Conservation (phyloP, 1,140 invertebrate genomes). For the Charaxes varanes region DNA sequence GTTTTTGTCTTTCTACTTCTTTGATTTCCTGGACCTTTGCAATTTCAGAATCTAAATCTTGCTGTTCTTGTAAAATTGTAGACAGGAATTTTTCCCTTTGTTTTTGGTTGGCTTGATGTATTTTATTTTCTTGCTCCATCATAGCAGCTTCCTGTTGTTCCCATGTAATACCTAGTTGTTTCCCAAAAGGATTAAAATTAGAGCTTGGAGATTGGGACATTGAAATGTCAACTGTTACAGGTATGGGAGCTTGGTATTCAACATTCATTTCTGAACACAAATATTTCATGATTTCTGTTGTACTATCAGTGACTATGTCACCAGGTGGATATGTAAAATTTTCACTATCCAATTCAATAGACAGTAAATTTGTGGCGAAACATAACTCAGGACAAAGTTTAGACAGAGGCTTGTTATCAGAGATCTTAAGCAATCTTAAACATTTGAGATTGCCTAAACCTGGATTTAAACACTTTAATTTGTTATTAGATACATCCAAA, state of each 20-base stretch:
- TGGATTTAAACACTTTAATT: slow-evolving; percentile 79
- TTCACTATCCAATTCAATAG: slow-evolving; percentile 77
- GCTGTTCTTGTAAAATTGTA: slow-evolving; percentile 77
- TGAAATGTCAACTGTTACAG: slow-evolving; percentile 25
- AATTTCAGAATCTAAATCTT: slow-evolving; percentile 78
- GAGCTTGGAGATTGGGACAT: slow-evolving; percentile 26
- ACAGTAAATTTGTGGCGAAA: slow-evolving; percentile 73
- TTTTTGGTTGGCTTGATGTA: slow-evolving; percentile 61
- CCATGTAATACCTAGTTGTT: slow-evolving; percentile 46
- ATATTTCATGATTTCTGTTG: slow-evolving; percentile 80
- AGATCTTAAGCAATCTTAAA: slow-evolving; percentile 75
- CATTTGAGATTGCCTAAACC: slow-evolving; percentile 77
- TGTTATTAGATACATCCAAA: slow-evolving; percentile 83
- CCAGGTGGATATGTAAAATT: slow-evolving; percentile 78
- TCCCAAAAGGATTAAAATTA: slow-evolving; percentile 45
- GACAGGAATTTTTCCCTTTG: slow-evolving; percentile 76
- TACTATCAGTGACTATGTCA: slow-evolving; percentile 75
- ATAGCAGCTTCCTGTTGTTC: slow-evolving; percentile 64
- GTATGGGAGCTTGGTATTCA: slow-evolving; percentile 44
- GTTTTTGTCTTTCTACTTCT: slow-evolving; percentile 77
- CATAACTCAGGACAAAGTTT: slow-evolving; percentile 78
- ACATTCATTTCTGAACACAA: slow-evolving; percentile 72
- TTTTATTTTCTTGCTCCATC: slow-evolving; percentile 59
- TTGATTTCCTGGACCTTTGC: slow-evolving; percentile 78
- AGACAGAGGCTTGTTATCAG: slow-evolving; percentile 75